Evolutionary conservation across 2,888 invertebrate genomes (phyloP).

Genomic region (Rhodophaea formosa): DNA sequence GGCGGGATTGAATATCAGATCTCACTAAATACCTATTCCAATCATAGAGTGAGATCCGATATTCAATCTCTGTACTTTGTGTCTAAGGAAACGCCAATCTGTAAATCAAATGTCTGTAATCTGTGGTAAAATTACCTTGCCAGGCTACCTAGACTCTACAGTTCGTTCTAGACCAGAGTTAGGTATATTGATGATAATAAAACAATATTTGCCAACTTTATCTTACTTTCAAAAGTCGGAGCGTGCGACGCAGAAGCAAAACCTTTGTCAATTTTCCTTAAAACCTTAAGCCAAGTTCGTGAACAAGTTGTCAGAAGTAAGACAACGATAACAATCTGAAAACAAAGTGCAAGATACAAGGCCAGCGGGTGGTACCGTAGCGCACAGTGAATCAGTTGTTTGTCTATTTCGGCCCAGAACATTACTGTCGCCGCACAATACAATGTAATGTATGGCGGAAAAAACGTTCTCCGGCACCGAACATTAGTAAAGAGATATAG

Average conservation of each 20-base stretch:
- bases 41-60: too few species aligned
- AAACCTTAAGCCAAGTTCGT: not conserved
- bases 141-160: too few species aligned
- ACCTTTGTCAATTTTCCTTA: not conserved
- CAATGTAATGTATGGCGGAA: not conserved
- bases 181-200: too few species aligned
- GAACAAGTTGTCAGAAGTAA: not conserved
- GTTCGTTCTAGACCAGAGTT: too few species aligned
- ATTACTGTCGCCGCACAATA: not conserved
- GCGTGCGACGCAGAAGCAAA: not conserved
- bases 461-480: not conserved
- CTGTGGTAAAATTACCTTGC: too few species aligned
- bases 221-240: too few species aligned
- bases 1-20: too few species aligned
- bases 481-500: not conserved
- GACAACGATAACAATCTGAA: not conserved
- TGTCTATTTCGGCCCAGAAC: not conserved
- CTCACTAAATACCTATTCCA: too few species aligned
- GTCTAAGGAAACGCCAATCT: too few species aligned
- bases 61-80: too few species aligned
- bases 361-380: not conserved
- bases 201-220: too few species aligned
- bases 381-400: constrained; percentile 3
- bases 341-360: constrained; percentile 11
- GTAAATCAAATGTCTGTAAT: too few species aligned